Evolutionary conservation across 2,797 vertebrate species (phyloP), one percentile per base, ranked within the genome.

Genomic region (Prionace glauca): DNA sequence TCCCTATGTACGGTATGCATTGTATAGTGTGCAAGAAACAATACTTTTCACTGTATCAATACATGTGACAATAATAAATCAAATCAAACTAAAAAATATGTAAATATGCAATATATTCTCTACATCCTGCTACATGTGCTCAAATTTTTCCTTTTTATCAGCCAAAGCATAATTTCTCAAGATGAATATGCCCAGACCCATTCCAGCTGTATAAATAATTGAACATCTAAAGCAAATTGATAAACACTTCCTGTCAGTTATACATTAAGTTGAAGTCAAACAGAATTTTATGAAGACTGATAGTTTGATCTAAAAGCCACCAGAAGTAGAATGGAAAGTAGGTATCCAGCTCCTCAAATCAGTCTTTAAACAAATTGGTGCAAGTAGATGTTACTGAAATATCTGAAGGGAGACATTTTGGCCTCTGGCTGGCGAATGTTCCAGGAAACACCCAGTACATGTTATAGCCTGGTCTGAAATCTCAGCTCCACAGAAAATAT

Each of bases 391-490:
- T 60, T 62, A n/a, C 3, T 18, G 56, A 90, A 90, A 65, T 62
- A 62, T 90, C 45, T 90, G 29, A 65, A 7, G 26, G 32, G 14
- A 32, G 5, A n/a, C 1, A 60, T 90, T 90, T 32, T 90, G 41
- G 12, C 60, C 62, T 32, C 14, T 62, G 32, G 87, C 87, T 90
- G 50, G 24, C 50, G 24, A 88, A 60, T 88, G 26, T 88, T 88
- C 26, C 86, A 88, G 86, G 56, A 65, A 90, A 62, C 87, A 90
- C 60, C 87, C 87, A 65, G 29, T n/a, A 90, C 56, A n/a, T 90
- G 87, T 90, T 65, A 65, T 56, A 65, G 29, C 56, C 56, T 90
- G 56, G 56, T n/a, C 56, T 65, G 87, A 18, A 90, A 90, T 62
- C 60, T 18, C 32, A 8, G 32, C 87, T 90, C 29, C 26, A 62